Evolutionary conservation across 35 echinoderm and acorn worm genomes (phyloP), one percentile per base, ranked within the genome.

Genomic region (Ophiothrix spiculata): DNA sequence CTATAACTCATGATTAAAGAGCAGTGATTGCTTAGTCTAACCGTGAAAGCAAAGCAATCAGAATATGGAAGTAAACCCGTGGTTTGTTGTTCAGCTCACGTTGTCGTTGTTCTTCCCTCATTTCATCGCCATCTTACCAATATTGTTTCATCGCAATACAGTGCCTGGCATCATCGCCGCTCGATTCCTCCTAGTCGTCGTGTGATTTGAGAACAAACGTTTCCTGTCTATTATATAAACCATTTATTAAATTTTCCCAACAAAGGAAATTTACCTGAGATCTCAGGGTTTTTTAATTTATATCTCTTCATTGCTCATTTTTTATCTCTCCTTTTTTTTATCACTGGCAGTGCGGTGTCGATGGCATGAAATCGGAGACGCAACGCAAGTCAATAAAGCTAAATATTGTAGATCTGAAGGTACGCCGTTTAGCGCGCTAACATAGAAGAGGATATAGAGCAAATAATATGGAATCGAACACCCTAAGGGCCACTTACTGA

Each of bases 251-350:
- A 69, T 69, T 69, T 69, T 69, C 60, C n/a, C 16, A 69, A 69
- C 60, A 69, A 69, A 69, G 60, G 60, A 69, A 69, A 69, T 69
- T 69, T 69, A 69, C 60, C 60, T 69, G 60, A 69, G 60, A 69
- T 69, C 60, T 69, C 60, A 25, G 60, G 60, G 60, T 25, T 69
- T 69, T 69, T 69, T 69, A 69, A 69, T 69, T 69, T 69, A 69
- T 69, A 25, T 69, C 60, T 69, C 4, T 28, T 69, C 60, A 69
- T 25, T 69, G 60, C 60, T 6, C 60, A 69, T 69, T 69, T 69
- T 28, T 69, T 25, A 25, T 6, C 4, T 25, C 29, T 69, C 29
- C 29, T 69, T 69, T 28, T 21, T 54, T 54, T 8, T 11, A 8
- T 54, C 21, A 11, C 21, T 54, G 45, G 60, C n/a, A n/a, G n/a